Evolutionary conservation across 1,140 invertebrate genomes (phyloP).

Genomic region (Achatina immaculata): DNA sequence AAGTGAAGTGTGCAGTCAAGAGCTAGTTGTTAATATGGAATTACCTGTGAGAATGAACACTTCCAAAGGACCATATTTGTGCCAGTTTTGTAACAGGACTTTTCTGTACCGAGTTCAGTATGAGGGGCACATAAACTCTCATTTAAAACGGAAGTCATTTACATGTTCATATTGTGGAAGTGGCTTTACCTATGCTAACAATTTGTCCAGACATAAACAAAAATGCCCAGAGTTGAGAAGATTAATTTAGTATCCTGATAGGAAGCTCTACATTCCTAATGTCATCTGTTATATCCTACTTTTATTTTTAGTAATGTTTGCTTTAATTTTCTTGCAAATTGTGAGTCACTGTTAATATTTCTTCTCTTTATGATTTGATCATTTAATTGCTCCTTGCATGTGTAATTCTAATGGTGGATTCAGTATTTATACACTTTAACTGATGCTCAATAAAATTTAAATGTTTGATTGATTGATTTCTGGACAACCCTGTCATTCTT

Average conservation of each 20-base stretch:
- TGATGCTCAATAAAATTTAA: too few species aligned
- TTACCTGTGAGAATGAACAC: conserved; percentile 2
- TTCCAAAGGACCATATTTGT: conserved; percentile 3
- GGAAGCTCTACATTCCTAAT: too few species aligned
- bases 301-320: too few species aligned
- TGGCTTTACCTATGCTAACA: conserved; percentile 22
- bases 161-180: conserved; percentile 11
- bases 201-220: conserved; percentile 27
- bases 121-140: conserved; percentile 26
- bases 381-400: too few species aligned
- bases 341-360: too few species aligned
- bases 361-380: too few species aligned
- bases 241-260: neutral
- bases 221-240: neutral
- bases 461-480: too few species aligned
- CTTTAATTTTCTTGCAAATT: too few species aligned
- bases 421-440: too few species aligned
- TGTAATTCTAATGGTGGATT: too few species aligned
- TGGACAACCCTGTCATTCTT: too few species aligned
- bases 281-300: too few species aligned
- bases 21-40: neutral
- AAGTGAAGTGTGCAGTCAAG: conserved; percentile 18
- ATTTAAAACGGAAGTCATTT: conserved; percentile 25
- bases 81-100: conserved; percentile 14
- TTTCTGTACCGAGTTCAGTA: conserved; percentile 18